Evolutionary conservation across 2,797 vertebrate genomes (phyloP).

Genomic region (Gallinago solitaria): DNA sequence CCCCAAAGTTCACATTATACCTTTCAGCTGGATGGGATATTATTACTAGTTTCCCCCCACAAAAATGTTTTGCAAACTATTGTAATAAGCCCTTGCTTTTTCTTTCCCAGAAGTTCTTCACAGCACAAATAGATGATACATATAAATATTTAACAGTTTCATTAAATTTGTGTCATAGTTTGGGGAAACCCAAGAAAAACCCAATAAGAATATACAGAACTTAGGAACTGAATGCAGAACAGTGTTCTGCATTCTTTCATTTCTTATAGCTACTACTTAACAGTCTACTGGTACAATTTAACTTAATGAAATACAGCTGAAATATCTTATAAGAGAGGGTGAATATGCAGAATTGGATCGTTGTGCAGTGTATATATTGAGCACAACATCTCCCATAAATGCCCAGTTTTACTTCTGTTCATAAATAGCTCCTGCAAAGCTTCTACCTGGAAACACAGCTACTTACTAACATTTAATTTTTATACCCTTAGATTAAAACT

Average conservation of each 20-base stretch:
- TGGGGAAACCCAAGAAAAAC: neutral
- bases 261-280: neutral
- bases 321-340: neutral
- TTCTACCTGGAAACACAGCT: neutral
- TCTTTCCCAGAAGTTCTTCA: neutral
- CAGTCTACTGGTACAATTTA: neutral
- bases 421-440: neutral
- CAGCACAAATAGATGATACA: neutral
- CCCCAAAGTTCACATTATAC: neutral
- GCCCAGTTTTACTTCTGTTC: neutral
- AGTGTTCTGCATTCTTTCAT: neutral
- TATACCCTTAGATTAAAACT: neutral
- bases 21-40: neutral
- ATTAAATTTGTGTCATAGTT: neutral
- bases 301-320: neutral
- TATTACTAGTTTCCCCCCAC: neutral
- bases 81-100: neutral
- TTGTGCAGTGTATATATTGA: neutral
- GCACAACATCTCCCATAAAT: neutral
- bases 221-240: neutral
- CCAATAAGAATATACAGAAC: neutral
- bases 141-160: neutral
- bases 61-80: neutral
- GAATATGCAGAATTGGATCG: neutral
- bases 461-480: neutral